Conservation (phyloP, 2,113 vertebrate species). For the Lycocorax pyrrhopterus region DNA sequence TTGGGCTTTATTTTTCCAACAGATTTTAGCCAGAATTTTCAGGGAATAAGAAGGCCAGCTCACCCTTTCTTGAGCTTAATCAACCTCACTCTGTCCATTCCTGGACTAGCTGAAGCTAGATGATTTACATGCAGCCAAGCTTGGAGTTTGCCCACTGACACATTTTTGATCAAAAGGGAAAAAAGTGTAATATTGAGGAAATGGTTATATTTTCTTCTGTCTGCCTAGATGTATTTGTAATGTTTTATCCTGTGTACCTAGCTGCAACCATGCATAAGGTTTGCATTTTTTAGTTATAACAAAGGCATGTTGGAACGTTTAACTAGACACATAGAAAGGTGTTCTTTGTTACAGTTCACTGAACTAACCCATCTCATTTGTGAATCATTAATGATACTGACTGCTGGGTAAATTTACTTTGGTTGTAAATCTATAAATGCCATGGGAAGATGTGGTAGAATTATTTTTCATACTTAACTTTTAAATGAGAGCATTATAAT, state of each 20-base stretch:
- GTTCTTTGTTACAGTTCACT: slow-evolving; percentile 59
- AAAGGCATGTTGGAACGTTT: slow-evolving; percentile 33
- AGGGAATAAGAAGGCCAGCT: not conserved
- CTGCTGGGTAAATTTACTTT: slow-evolving; percentile 52
- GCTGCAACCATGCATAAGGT: slow-evolving; percentile 15
- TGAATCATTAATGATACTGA: slow-evolving; percentile 68
- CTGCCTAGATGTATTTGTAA: not conserved
- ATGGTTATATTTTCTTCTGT: not conserved
- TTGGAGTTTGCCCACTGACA: not conserved
- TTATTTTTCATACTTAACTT: slow-evolving; percentile 50
- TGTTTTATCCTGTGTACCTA: not conserved
- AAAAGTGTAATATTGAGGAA: not conserved
- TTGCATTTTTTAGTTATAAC: slow-evolving; percentile 26
- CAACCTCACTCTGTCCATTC: not conserved
- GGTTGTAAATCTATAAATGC: slow-evolving; percentile 54
- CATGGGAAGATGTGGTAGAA: slow-evolving; percentile 62
- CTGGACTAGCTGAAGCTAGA: not conserved
- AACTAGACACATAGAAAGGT: slow-evolving; percentile 21
- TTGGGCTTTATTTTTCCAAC: not conserved
- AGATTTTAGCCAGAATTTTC: not conserved
- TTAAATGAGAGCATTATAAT: not conserved
- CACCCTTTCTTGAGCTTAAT: not conserved
- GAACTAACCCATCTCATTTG: slow-evolving; percentile 54
- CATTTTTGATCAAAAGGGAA: not conserved
- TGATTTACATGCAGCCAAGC: not conserved